Percentiles rank a stretch among this genome's conserved stretches.
These are phyloP conservation scores for Styela plicata DNA, from an alignment of 23 tunicate genomes.

Conservation along the genomic window DNA sequence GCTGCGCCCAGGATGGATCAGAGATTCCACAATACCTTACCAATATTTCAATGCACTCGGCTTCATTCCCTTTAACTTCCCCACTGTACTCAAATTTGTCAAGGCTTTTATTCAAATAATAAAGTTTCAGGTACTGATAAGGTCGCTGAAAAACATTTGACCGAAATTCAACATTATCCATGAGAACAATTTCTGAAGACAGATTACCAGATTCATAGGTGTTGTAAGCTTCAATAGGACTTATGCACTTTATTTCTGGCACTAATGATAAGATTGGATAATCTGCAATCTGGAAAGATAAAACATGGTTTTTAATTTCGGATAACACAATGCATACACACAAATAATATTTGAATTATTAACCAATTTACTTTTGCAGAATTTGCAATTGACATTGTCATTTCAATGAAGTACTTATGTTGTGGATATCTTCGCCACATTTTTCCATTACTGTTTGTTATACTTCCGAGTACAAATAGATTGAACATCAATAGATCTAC, in stretches of 20 bases:
- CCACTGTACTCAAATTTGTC: slow-evolving; percentile 38
- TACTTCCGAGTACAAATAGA: slow-evolving; percentile 33
- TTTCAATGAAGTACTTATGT: slow-evolving; percentile 53
- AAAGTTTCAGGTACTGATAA: slow-evolving; percentile 40
- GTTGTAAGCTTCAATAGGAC: background rate
- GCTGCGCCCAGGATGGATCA: slow-evolving; percentile 60
- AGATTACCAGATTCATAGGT: background rate
- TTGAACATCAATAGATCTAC: slow-evolving; percentile 37
- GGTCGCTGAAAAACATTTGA: slow-evolving; percentile 58
- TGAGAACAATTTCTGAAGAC: background rate
- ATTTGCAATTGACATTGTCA: background rate
- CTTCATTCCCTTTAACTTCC: background rate
- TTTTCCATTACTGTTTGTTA: slow-evolving; percentile 42
- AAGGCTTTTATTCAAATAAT: slow-evolving; percentile 19
- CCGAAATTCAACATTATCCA: slow-evolving; percentile 35
- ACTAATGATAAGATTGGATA: background rate
- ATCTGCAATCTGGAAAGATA: background rate
- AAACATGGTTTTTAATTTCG: too few relatives aligned
- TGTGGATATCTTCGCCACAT: slow-evolving; percentile 40
- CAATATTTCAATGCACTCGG: slow-evolving; percentile 42
- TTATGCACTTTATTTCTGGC: background rate
- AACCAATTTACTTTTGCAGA: background rate
- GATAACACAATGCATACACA: too few relatives aligned
- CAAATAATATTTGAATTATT: too few relatives aligned
- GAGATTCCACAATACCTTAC: slow-evolving; percentile 43